phyloP scores from a whole-genome alignment of 2,888 invertebrate species.

The Nasonovia ribisnigri region DNA sequence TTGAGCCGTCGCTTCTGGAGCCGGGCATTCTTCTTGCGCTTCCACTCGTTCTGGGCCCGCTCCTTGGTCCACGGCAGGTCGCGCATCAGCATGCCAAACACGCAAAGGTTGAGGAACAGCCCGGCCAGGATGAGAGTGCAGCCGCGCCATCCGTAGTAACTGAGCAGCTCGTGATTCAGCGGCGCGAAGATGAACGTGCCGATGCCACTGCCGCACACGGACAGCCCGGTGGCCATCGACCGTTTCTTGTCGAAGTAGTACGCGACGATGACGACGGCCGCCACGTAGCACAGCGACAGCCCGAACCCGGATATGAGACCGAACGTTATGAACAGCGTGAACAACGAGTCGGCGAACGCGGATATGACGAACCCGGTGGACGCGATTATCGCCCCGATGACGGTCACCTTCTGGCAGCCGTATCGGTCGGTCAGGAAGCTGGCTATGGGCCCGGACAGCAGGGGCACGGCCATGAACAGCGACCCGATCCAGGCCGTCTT shows the following conservation, averaged over 20 bases:
- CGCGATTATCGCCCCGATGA: slow-evolving; percentile 83
- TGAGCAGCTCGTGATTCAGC: slow-evolving; percentile 79
- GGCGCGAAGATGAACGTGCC: slow-evolving; percentile 91
- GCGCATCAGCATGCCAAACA: slow-evolving; percentile 85
- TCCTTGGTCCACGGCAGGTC: slow-evolving; percentile 78
- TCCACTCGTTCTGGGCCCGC: slow-evolving; percentile 69
- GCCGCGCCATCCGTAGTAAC: slow-evolving; percentile 86
- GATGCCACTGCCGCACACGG: slow-evolving; percentile 89
- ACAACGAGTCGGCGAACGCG: slow-evolving; percentile 82
- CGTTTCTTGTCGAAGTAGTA: slow-evolving; percentile 89
- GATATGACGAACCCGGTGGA: slow-evolving; percentile 83
- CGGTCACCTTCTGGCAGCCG: slow-evolving; percentile 84
- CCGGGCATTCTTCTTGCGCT: slow-evolving; percentile 74
- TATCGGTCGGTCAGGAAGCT: slow-evolving; percentile 84
- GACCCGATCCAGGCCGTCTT: slow-evolving; percentile 93
- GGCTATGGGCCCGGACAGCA: slow-evolving; percentile 87
- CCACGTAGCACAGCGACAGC: slow-evolving; percentile 87
- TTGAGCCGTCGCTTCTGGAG: slow-evolving; percentile 72
- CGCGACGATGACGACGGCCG: slow-evolving; percentile 91
- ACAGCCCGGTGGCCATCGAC: slow-evolving; percentile 87
- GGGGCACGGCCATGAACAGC: slow-evolving; percentile 91
- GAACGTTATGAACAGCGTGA: slow-evolving; percentile 84
- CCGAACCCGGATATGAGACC: slow-evolving; percentile 88
- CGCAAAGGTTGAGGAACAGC: slow-evolving; percentile 83
- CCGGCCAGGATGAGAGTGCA: slow-evolving; percentile 86